Evolutionary conservation across 2,113 vertebrate genomes (phyloP).

Genomic region (Aviceda subcristata): DNA sequence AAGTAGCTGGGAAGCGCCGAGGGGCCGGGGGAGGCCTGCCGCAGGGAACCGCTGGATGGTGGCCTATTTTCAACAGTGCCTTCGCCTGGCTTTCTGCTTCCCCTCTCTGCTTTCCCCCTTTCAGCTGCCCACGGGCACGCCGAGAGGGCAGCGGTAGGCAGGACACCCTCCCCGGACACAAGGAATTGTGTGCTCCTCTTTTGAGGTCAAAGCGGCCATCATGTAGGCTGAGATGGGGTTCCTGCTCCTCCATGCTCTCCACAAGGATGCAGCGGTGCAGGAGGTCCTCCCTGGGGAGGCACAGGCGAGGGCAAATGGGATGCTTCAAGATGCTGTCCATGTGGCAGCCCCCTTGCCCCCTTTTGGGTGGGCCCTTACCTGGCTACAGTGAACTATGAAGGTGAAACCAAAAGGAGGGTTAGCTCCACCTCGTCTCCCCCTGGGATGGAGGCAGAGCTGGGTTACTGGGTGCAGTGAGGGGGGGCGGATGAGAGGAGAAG

Average conservation of each 20-base stretch:
- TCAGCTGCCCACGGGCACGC: background rate
- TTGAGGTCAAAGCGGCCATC: background rate
- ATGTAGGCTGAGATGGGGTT: background rate
- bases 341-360: background rate
- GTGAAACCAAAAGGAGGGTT: background rate
- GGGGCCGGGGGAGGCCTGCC: background rate
- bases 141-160: background rate
- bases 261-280: background rate
- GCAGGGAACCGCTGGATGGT: background rate
- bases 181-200: background rate
- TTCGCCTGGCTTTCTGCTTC: background rate
- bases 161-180: fast-evolving
- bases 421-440: background rate
- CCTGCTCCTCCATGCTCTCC: background rate
- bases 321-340: background rate
- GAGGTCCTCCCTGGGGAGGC: background rate
- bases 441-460: background rate
- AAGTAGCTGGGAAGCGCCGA: background rate
- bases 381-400: background rate
- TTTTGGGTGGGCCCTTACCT: background rate
- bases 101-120: background rate
- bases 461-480: background rate
- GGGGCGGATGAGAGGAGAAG: background rate
- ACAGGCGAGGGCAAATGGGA: background rate
- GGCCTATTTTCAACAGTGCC: background rate